Conservation (phyloP, 2,113 vertebrate genomes). For the Varanus komodoensis region DNA sequence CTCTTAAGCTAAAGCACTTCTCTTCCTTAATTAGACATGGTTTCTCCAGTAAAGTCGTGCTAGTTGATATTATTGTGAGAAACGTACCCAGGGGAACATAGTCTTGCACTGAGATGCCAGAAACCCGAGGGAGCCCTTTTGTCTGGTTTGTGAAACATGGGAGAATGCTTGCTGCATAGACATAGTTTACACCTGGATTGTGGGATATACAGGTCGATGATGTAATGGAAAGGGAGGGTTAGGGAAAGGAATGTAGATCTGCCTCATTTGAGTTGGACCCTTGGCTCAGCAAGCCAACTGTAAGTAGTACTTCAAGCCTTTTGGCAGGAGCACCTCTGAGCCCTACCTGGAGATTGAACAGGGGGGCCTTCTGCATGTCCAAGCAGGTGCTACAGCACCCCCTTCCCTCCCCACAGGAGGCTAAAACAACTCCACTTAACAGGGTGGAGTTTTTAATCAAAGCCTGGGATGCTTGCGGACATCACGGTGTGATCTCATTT, state of each 20-base stretch:
- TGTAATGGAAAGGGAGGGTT: not conserved
- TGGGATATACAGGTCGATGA: not conserved
- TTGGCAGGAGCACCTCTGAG: too few species aligned
- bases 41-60: not conserved
- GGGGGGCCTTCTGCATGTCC: too few species aligned
- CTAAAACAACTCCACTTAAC: constrained; percentile 13
- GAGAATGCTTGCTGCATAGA: too few species aligned
- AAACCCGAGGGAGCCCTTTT: not conserved
- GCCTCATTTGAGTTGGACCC: too few species aligned
- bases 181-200: too few species aligned
- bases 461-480: not conserved
- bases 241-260: not conserved
- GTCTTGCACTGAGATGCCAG: not conserved
- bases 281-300: too few species aligned
- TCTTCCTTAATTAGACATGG: not conserved
- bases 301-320: too few species aligned
- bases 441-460: constrained; percentile 45
- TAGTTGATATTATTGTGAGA: not conserved
- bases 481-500: constrained; percentile 58
- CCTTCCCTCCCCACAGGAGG: not conserved
- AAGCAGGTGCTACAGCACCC: too few species aligned
- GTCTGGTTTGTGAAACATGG: not conserved
- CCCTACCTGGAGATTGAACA: too few species aligned
- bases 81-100: not conserved
- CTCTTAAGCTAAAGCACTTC: not conserved